Percentiles rank a stretch among this genome's conserved stretches.
Evolutionary conservation across 2,888 invertebrate genomes (phyloP).

Genomic region (Tenthredo livida): DNA sequence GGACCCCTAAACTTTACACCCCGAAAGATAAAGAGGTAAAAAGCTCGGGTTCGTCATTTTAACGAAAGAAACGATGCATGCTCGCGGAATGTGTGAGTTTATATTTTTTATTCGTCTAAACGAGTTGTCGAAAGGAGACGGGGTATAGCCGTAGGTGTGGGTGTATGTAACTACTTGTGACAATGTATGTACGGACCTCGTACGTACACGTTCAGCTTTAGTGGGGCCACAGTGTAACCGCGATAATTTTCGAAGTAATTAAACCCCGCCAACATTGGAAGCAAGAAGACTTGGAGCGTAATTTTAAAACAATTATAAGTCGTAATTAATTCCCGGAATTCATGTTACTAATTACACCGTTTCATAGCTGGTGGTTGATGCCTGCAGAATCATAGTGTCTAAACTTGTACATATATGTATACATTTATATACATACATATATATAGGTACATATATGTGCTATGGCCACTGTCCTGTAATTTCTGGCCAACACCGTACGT

Average conservation of each 20-base stretch:
- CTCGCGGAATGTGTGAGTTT: background rate
- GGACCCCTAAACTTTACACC: background rate
- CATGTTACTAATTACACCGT: slow-evolving; percentile 45
- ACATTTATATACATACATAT: too few species aligned
- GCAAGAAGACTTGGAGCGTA: slow-evolving; percentile 36
- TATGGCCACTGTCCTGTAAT: slow-evolving; percentile 12
- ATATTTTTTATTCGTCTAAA: background rate
- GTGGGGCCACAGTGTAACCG: background rate
- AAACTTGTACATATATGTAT: background rate
- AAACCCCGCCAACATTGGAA: slow-evolving; percentile 2
- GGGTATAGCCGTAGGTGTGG: background rate
- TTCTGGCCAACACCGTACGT: background rate
- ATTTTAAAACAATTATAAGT: slow-evolving; percentile 59
- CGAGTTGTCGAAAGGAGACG: background rate
- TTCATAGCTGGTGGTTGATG: background rate
- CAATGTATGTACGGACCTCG: too few species aligned
- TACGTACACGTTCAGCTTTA: background rate
- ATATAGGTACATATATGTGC: too few species aligned
- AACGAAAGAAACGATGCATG: background rate
- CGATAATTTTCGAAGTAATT: slow-evolving; percentile 47
- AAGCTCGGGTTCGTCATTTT: background rate
- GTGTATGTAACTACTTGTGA: background rate
- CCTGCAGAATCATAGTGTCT: background rate
- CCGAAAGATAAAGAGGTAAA: background rate
- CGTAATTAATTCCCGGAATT: slow-evolving; percentile 69